Base-by-base conservation (phyloP, 2,888 invertebrate genomes). In the Philopedon plagiatum region DNA sequence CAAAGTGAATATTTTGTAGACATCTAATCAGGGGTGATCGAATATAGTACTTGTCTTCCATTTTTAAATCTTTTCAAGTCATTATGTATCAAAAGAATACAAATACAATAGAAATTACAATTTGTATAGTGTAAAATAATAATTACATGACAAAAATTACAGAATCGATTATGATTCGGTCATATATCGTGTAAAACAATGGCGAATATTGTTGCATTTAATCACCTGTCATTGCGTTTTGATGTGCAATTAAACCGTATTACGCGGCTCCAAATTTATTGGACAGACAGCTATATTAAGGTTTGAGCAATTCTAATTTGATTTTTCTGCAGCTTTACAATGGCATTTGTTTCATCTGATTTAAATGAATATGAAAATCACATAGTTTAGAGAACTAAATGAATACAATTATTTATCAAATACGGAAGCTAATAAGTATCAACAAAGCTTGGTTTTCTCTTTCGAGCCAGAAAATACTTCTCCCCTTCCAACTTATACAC, bases 181-280 rank as follows among this genome's bases (percentile, higher is more conserved):
- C 37, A 26, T 37, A 23, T 29, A 37, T 57, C 18, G 29, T 21
- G 51, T 29, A n/a, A 54, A 37, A 58, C 58, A 58, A 39, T 37
- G 41, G 41, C 37, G 39, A 58, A 58, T 39, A 58, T 39, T 39
- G 58, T 58, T 58, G 58, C 41, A 37, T 58, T 58, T 58, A 58
- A 58, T 58, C 58, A 58, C 58, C 58, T 41, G 41, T 54, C 51
- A 54, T 13, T 5, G 51, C 29, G 18, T 54, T 54, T 54, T 54
- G 51, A 54, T 29, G 51, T 54, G 26, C 51, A 54, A 54, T 54
- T 54, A 54, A 29, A 29, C 18, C 26, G 51, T 29, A 29, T 29
- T 54, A 54, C 51, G 7, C 32, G 51, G 15, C 9, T 29, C 18
- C 51, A 15, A 26, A 54, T 29, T 54, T 54, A 54, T 54, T 9